Base-by-base conservation (phyloP, 2,888 invertebrate genomes). In the Parasteatoda lunata region DNA sequence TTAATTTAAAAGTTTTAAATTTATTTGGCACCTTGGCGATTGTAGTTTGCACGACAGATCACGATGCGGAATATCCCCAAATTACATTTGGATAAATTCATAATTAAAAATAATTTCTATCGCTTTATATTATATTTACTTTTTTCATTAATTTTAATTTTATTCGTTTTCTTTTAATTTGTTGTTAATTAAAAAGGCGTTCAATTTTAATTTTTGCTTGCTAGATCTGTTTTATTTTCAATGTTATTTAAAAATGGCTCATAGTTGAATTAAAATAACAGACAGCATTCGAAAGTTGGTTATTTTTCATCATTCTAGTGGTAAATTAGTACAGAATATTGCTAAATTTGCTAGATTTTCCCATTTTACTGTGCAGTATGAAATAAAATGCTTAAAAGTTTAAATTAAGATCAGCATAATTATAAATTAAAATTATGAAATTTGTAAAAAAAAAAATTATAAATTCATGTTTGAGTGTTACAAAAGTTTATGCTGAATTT, bases 341-440 rank as follows among this genome's bases (percentile, higher is more conserved):
- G 54, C 54, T 54, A 54, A 54, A 54, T 54, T 52, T 7, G 52
- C 9, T 7, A 52, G 5, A 7, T 52, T 54, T 9, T 11, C 54
- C 54, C 54, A 11, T 54, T 54, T 11, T 54, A 54, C 54, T 54
- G 54, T 54, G 54, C 54, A 54, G 54, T 54, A 54, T 54, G 54
- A 54, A 3, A 54, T 54, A 54, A 54, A 54, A 54, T 54, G 11
- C 11, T 54, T 54, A 9, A 54, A 54, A 54, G 54, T 0, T 2
- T 1, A 54, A 54, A 54, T 9, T 54, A 1, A 2, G 54, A 54
- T 54, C 54, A 30, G 30, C 30, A 30, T 30, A 30, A 30, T 30
- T 30, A 30, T 0, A 30, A 2, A 47, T 49, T 64, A 3, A 51
- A 30, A 77, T 49, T 68, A 66, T 72, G 6, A 79, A 80, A 79